Base-by-base conservation (phyloP, 2,888 invertebrate genomes). In the Macrophya annulata region DNA sequence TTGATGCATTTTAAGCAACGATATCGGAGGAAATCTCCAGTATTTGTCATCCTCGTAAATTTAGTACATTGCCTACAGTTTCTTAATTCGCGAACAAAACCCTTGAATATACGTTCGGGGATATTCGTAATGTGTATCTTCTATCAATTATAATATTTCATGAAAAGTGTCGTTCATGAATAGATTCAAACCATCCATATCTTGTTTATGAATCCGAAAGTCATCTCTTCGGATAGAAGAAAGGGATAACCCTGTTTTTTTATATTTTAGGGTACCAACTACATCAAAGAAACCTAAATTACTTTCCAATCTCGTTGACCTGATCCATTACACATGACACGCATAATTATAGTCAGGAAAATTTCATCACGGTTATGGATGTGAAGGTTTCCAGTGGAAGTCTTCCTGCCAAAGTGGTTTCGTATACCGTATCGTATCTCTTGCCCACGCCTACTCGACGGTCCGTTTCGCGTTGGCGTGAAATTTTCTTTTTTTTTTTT, bases 391-490 rank as follows among this genome's bases (percentile, higher is more conserved):
- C 71, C 71, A 40, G 71, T 17, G n/a, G 8, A 72, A 37, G 31
- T 31, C 31, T 31, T 31, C 31, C 31, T 31, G 31, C 31, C 31
- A 3, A 31, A 31, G 45, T 74, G 37, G 68, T 68, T 68, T 37
- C 37, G 37, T 21, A 37, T 51, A n/a, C 51, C 6, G 21, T 77
- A 37, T 77, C 25, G 17, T 15, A 76, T 48, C 17, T 43, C 5
- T 45, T 45, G 15, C 40, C 43, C 45, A 21, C 51, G 31, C 76
- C 76, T 45, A 15, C 31, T 48, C 5, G 31, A 21, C 51, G 31
- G 31, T n/a, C 31, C 15, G 77, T 51, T 51, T 77, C 17, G 51
- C 77, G 77, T 77, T 77, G 77, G 77, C 77, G 55, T 17, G 31
- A 15, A 77, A 71, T 8, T 6, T 37, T 15, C 10, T 9, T 55